Conservation (phyloP, 2,113 vertebrate species). For the Isurus oxyrinchus region DNA sequence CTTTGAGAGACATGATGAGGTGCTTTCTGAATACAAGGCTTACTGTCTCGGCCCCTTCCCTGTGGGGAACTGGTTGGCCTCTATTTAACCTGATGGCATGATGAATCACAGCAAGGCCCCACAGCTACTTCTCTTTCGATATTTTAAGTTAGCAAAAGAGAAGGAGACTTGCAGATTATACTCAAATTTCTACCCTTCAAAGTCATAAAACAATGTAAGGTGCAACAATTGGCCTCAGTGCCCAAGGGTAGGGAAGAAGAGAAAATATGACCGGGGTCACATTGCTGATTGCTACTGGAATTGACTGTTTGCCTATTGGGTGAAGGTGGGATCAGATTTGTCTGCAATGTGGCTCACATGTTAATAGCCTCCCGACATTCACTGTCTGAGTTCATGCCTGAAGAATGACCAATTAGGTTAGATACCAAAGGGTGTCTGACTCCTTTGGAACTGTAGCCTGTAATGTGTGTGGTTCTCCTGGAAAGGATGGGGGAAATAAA, state of each 20-base stretch:
- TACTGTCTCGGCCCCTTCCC: neutral
- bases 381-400: neutral
- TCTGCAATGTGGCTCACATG: neutral
- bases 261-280: neutral
- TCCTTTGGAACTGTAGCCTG: neutral
- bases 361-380: neutral
- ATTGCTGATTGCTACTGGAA: neutral
- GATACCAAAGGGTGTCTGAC: neutral
- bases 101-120: neutral
- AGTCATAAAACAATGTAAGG: neutral
- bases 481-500: neutral
- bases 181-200: neutral
- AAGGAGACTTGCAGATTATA: neutral
- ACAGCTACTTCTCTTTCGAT: neutral
- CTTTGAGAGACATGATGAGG: neutral
- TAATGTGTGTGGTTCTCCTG: neutral
- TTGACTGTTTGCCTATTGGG: too few species aligned
- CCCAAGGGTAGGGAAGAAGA: neutral
- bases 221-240: neutral
- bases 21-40: conserved; percentile 1
- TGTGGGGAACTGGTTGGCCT: neutral
- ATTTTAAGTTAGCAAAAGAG: neutral
- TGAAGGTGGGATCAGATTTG: neutral
- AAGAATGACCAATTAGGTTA: neutral
- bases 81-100: neutral